Base-by-base conservation (phyloP, 2,797 vertebrate species). In the Syngnathus rostellatus region DNA sequence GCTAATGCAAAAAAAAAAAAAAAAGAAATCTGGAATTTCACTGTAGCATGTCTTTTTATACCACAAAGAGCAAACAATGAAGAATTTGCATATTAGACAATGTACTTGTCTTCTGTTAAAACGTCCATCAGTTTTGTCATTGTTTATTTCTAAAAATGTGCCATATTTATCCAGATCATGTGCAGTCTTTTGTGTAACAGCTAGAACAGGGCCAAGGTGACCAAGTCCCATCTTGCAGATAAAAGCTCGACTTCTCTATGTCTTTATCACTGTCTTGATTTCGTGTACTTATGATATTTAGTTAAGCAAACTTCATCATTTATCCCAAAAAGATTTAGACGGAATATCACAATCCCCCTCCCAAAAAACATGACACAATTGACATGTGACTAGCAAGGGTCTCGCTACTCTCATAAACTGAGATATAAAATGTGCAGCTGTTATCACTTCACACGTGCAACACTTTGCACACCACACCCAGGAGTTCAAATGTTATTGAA, bases 351-450 rank as follows among this genome's bases (percentile, higher is more conserved):
- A 55, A 55, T 21, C 21, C 50, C n/a, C 10, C 25, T 2, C 14
- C 12, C 6, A 14, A 21, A 53, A 53, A 51, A 21, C 8, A 9
- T 51, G 21, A 55, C 53, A 55, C 23, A 55, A 55, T 25, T 21
- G 11, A n/a, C 10, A n/a, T 51, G n/a, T 51, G 50, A 21, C 50
- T 51, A 25, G 21, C 23, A 25, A 5, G 23, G 53, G 23, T 40
- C 38, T 10, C 38, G 31, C 37, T 19, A 19, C 57, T 59, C n/a
- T 39, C 57, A 59, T 39, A 59, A 59, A 39, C 37, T 10, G 17
- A 19, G 19, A 59, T 57, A 31, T 39, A 59, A 59, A 39, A 59
- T 59, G 17, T 39, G 57, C 37, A 59, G 17, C 57, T 59, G 57
- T 59, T 40, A 19, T 59, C 40, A 38, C n/a, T 39, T 59, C 40